Evolutionary conservation across 2,888 invertebrate genomes (phyloP).

Genomic region (Polydrusus tereticollis): DNA sequence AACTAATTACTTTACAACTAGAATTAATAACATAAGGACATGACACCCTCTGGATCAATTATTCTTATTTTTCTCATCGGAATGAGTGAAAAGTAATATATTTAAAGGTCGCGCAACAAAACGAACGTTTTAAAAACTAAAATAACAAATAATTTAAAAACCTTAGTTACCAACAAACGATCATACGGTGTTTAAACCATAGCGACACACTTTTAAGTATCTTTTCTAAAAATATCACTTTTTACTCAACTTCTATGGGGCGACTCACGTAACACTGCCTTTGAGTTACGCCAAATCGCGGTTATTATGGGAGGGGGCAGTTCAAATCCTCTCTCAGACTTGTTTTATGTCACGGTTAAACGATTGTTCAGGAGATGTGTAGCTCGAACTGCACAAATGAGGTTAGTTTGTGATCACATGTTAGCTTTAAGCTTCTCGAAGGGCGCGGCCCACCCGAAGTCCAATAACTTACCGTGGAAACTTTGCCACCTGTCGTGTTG

Average conservation of each 20-base stretch:
- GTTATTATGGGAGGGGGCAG: neutral
- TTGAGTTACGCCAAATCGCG: too few relatives aligned
- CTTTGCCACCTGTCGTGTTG: slow-evolving; percentile 20
- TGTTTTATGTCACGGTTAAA: neutral
- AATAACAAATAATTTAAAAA: slow-evolving; percentile 6
- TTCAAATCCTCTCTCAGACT: slow-evolving; percentile 2
- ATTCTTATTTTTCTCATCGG: slow-evolving; percentile 29
- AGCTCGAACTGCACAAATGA: slow-evolving; percentile 29
- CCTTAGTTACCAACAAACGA: neutral
- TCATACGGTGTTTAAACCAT: neutral
- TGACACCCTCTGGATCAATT: neutral
- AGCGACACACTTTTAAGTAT: neutral
- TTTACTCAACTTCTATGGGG: neutral
- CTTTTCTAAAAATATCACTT: slow-evolving; percentile 9
- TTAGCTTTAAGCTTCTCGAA: slow-evolving; percentile 14
- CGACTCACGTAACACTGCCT: too few relatives aligned
- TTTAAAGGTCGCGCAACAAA: neutral
- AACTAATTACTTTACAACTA: slow-evolving; percentile 15
- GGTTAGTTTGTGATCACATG: slow-evolving; percentile 39
- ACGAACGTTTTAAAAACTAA: neutral
- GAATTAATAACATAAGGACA: neutral
- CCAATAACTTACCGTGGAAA: slow-evolving; percentile 16
- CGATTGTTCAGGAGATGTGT: slow-evolving; percentile 19
- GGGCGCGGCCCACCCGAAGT: neutral
- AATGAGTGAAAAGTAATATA: slow-evolving; percentile 17